phyloP scores from a whole-genome alignment of 2,888 invertebrate species.

The Malachius bipustulatus region DNA sequence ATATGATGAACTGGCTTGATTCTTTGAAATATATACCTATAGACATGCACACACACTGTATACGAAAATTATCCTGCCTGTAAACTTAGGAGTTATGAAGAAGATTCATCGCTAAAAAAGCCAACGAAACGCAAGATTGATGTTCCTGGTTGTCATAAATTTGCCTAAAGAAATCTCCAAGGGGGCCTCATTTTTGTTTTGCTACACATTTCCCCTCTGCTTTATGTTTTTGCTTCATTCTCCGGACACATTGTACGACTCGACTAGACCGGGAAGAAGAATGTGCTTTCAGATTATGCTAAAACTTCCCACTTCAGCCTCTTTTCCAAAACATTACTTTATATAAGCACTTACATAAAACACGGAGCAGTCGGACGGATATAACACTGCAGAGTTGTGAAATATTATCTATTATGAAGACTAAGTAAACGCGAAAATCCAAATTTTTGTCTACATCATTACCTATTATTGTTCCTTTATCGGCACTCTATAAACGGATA shows the following conservation, averaged over 20 bases:
- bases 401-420: no score
- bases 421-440: no score
- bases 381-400: no score
- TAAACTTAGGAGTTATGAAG: no score
- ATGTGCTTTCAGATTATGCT: slow-evolving; percentile 31
- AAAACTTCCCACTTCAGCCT: slow-evolving; percentile 17
- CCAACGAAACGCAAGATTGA: slow-evolving; percentile 28
- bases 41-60: no score
- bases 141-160: slow-evolving; percentile 32
- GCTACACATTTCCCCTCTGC: slow-evolving; percentile 25
- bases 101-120: slow-evolving; percentile 7
- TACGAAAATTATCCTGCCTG: no score
- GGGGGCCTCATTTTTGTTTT: slow-evolving; percentile 30
- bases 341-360: background rate
- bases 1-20: no score
- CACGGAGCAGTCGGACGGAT: no score
- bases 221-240: slow-evolving; percentile 29
- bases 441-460: no score
- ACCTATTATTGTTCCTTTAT: no score
- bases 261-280: slow-evolving; percentile 29
- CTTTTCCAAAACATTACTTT: slow-evolving; percentile 9
- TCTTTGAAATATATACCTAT: no score
- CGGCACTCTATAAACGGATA: no score
- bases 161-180: slow-evolving; percentile 33
- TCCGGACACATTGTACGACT: slow-evolving; percentile 30